Conservation (phyloP, 2,797 vertebrate genomes). For the Hoplostethus mediterraneus region DNA sequence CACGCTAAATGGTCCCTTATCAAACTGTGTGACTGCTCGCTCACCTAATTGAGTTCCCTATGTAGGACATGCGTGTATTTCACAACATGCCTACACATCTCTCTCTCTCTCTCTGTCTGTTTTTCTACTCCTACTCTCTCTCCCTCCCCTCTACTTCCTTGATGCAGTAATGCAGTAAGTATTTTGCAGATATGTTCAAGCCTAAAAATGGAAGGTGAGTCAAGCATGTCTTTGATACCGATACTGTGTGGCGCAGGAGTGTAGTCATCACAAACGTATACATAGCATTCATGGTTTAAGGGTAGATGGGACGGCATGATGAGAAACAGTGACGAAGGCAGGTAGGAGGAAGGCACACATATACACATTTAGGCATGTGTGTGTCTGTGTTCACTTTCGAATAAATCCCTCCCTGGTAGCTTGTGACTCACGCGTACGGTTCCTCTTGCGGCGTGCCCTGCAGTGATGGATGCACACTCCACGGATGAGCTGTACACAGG, state of each 20-base stretch:
- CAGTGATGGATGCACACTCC: conserved; percentile 51
- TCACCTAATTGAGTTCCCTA: conserved; percentile 47
- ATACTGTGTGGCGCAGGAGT: neutral
- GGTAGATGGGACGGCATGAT: neutral
- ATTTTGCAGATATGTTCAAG: conserved; percentile 15
- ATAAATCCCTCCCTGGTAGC: conserved; percentile 41
- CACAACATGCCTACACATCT: conserved; percentile 42
- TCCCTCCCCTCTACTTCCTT: conserved; percentile 23
- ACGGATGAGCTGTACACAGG: conserved; percentile 59
- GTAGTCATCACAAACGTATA: conserved; percentile 18
- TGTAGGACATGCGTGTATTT: conserved; percentile 48
- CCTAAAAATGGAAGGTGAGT: conserved; percentile 22
- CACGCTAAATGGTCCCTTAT: conserved; percentile 43
- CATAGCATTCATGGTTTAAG: neutral
- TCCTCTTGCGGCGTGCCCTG: conserved; percentile 47
- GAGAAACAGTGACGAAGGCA: neutral
- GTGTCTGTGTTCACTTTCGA: conserved; percentile 26
- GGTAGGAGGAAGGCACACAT: neutral
- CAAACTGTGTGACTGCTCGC: conserved; percentile 42
- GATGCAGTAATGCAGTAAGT: conserved; percentile 19
- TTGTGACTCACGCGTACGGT: conserved; percentile 51
- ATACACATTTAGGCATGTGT: neutral
- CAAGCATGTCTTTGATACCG: conserved; percentile 21
- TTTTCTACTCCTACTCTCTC: conserved; percentile 18
- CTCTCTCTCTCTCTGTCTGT: conserved; percentile 32